These are phyloP conservation scores for Betta splendens DNA, from an alignment of 2,797 vertebrate species.

Conservation along the genomic window DNA sequence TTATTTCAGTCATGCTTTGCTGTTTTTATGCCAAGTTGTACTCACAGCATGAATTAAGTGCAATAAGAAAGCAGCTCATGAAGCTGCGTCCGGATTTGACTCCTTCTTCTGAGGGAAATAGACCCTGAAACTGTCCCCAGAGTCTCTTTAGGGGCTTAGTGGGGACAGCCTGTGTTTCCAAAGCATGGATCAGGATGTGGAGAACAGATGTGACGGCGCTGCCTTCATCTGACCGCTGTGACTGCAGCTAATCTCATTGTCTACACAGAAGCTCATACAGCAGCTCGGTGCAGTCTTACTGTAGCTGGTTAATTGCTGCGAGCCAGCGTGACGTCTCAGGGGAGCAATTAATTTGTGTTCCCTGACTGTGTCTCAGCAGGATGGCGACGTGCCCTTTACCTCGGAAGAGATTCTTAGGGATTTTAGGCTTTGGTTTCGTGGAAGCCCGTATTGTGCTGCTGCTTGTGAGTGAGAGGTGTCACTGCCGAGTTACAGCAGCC, in stretches of 20 bases:
- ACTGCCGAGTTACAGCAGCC: background rate
- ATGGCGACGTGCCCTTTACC: slow-evolving; percentile 3
- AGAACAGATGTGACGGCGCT: slow-evolving; percentile 48
- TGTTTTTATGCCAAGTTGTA: background rate
- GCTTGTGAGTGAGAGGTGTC: background rate
- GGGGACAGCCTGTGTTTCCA: slow-evolving; percentile 19
- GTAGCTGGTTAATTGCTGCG: slow-evolving; percentile 56
- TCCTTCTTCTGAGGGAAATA: slow-evolving; percentile 13
- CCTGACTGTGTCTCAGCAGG: slow-evolving; percentile 3
- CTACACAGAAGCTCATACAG: slow-evolving; percentile 51
- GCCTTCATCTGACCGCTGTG: background rate
- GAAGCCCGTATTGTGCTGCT: slow-evolving; percentile 1
- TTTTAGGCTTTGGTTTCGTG: background rate
- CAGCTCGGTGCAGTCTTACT: slow-evolving; percentile 42
- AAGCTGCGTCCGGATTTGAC: slow-evolving; percentile 9
- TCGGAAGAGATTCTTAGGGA: background rate
- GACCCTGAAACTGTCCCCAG: slow-evolving; percentile 27
- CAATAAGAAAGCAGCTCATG: slow-evolving; percentile 21
- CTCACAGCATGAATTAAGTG: background rate
- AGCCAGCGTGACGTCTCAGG: slow-evolving; percentile 55
- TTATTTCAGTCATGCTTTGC: background rate
- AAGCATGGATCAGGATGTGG: slow-evolving; percentile 49
- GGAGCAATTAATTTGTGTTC: slow-evolving; percentile 40
- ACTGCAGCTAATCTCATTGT: slow-evolving; percentile 63
- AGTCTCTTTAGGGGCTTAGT: slow-evolving; percentile 34